Base-by-base conservation (phyloP, 2,113 vertebrate species). In the Rhinolophus ferrumequinum region DNA sequence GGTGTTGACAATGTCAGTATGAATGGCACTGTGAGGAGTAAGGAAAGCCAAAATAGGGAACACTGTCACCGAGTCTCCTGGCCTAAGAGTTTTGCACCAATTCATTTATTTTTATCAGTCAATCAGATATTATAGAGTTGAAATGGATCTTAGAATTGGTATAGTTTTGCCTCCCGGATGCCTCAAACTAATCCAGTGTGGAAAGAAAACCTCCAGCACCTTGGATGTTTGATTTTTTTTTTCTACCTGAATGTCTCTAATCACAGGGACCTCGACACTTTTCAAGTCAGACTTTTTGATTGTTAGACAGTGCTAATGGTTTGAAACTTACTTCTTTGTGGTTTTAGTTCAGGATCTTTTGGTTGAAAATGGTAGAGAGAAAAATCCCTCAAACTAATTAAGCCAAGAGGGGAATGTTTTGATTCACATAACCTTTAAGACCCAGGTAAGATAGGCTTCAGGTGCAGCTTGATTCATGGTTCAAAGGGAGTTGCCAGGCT, bases 331-430 rank as follows among this genome's bases (percentile, higher is more conserved):
- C 26, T 30, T 76, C 58, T 70, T 72, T 56, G 35, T 66, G 82
- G 38, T 38, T 91, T 92, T 76, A 75, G 33, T 76, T 85, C 16
- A 82, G 72, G n/a, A 35, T 70, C 38, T n/a, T n/a, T 56, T 58
- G n/a, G 19, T 87, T 73, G 62, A 56, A 82, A 47, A 33, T 21
- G 26, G 19, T 38, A 22, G 33, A 26, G n/a, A 2, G 9, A 18
- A 93, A 69, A 44, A 47, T 33, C 22, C 9, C 50, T 60, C 56
- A 44, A 64, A 21, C 16, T 33, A 50, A 58, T 76, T 85, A 58
- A 80, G 79, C 50, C 47, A 47, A 93, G 86, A 80, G 22, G 14
- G 72, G 26, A 67, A 73, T 47, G 62, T 50, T 58, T 21, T n/a
- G 16, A 12, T 69, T 26, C 47, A 64, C 69, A 24, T 81, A 70